Evolutionary conservation across 2,888 invertebrate genomes (phyloP).

Genomic region (Pristionchus japonicus): DNA sequence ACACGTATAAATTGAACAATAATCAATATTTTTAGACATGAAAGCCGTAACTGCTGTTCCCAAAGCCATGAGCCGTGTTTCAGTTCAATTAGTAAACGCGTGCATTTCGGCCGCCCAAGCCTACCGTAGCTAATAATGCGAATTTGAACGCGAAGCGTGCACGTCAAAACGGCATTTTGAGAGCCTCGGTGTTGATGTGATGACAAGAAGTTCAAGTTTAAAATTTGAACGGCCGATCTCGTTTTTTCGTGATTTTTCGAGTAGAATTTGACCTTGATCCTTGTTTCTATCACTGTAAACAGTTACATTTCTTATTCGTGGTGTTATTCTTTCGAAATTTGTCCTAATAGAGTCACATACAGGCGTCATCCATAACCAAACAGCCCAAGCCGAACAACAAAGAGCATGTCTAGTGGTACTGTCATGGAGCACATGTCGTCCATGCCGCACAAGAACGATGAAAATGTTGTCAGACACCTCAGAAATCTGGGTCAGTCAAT

Average conservation of each 20-base stretch:
- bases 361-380: neutral
- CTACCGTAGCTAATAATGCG: no score
- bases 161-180: neutral
- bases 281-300: neutral
- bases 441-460: slow-evolving; percentile 67
- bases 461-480: slow-evolving; percentile 67
- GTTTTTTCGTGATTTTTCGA: neutral
- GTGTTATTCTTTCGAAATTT: neutral
- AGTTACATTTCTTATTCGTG: neutral
- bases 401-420: slow-evolving; percentile 70
- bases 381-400: neutral
- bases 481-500: slow-evolving; percentile 64
- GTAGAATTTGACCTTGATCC: neutral
- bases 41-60: no score
- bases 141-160: no score
- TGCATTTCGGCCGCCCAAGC: no score
- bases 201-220: no score
- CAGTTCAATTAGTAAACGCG: no score
- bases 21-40: no score
- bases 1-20: no score
- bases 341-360: neutral
- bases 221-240: neutral
- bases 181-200: neutral
- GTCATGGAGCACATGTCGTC: slow-evolving; percentile 68
- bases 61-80: no score